Base-by-base conservation (phyloP, 2,888 invertebrate species). In the Pristionchus fissidentatus region DNA sequence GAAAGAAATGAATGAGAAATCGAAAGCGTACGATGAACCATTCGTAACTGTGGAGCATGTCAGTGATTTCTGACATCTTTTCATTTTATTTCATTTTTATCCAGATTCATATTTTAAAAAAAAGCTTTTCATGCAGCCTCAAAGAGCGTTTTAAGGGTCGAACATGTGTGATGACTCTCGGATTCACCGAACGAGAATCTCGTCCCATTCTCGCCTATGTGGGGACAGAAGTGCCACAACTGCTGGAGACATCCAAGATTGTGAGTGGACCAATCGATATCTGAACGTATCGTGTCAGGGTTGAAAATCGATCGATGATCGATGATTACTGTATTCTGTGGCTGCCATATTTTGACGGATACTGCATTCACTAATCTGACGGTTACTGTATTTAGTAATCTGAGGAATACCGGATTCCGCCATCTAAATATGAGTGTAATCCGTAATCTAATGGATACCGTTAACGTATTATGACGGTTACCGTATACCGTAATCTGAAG, bases 121-220 rank as follows among this genome's bases (percentile, higher is more conserved):
- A 52, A n/a, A 10, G 52, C 22, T n/a, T 52, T 22, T 52, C 52
- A 15, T 10, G 3, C 22, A 52, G 19, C 22, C 19, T 52, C 57
- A 57, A 26, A 57, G 57, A 57, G n/a, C 57, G 29, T 8, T 62
- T 22, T 35, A 32, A 66, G 70, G 70, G 70, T 70, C 70, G 70
- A 41, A 43, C 70, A 41, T 70, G 70, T 41, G 70, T 70, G 41
- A n/a, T 70, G 70, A 70, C 70, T 8, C 41, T 70, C 8, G 70
- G 41, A 26, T 70, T 70, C 70, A 70, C 70, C 8, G 41, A 38
- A 13, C 70, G 70, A 10, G 70, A 70, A 26, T 70, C 70, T 70
- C 70, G 70, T 70, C 70, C 70, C 38, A 70, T 70, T 26, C 43
- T 70, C 70, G 70, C 70, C 70, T 70, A 41, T 26, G n/a, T 70